Base-by-base conservation (phyloP, 2,888 invertebrate genomes). In the Fragum whitleyi region DNA sequence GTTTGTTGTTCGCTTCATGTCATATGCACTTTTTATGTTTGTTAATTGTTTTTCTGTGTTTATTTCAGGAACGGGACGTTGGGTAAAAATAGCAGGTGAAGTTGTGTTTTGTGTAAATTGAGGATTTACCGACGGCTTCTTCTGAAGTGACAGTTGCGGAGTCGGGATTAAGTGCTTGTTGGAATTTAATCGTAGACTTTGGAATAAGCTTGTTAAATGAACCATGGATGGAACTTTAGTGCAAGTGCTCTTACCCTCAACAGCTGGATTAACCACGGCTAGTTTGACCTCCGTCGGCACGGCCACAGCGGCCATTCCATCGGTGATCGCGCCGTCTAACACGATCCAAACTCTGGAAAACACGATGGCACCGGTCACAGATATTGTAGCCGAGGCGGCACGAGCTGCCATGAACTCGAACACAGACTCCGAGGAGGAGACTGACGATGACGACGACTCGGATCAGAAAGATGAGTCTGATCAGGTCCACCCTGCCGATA, bases 181-280 rank as follows among this genome's bases (percentile, higher is more conserved):
- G 59, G 28, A 59, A 26, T 59, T 28, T 26, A 16, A 6, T 59
- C 16, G 23, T 28, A 16, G 14, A 26, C 16, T 26, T 59, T 26
- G 59, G 29, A 59, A 28, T 28, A 59, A 1, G 28, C 19, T 29
- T 59, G 9, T 59, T 59, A 23, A 26, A 26, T 59, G 59, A 26
- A 59, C 26, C 61, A 74, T 84, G 81, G 84, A 81, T 53, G 81
- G 81, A 47, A 77, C 74, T 42, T 68, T 84, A 74, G 84, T 84
- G 21, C 81, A 79, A 67, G 79, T 83, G 59, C 70, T 84, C 19
- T 51, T 84, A 32, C 84, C 84, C 69, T 81, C 84, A 28, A 79
- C 81, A 32, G 79, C 74, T 14, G 84, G 81, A n/a, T 55, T 79
- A 16, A 53, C 79, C 28, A 36, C 79, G 29, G 62, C 70, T 5